Conservation (phyloP, 1,140 invertebrate species). For the Melipona quadrifasciata region DNA sequence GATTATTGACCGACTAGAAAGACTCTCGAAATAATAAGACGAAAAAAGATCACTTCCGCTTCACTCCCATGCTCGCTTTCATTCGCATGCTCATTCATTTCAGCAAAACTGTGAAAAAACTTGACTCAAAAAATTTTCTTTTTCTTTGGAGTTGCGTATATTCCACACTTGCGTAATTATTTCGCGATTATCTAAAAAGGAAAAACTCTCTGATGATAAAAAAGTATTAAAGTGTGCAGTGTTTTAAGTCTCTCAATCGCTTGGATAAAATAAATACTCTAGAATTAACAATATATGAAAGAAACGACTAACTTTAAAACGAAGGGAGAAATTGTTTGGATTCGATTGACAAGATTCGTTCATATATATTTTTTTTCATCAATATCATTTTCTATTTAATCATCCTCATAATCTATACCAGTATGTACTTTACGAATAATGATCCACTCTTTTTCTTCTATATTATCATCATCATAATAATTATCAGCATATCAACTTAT, state of each 20-base stretch:
- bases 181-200: not conserved
- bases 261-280: slow-evolving; percentile 19
- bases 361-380: slow-evolving; percentile 56
- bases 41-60: slow-evolving; percentile 1
- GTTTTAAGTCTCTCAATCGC: slow-evolving; percentile 65
- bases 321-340: slow-evolving; percentile 63
- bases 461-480: slow-evolving; percentile 73
- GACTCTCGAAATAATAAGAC: slow-evolving; percentile 16
- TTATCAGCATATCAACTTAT: slow-evolving; percentile 78
- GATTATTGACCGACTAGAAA: not conserved
- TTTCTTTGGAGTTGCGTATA: not conserved
- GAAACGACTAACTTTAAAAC: slow-evolving; percentile 40
- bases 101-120: too few relatives aligned
- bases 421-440: slow-evolving; percentile 77
- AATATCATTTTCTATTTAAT: slow-evolving; percentile 79
- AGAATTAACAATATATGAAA: slow-evolving; percentile 2
- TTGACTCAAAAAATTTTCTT: not conserved
- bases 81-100: slow-evolving; percentile 33
- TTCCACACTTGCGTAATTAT: slow-evolving; percentile 5
- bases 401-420: slow-evolving; percentile 76
- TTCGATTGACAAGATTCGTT: slow-evolving; percentile 65
- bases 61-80: slow-evolving; percentile 57
- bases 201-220: slow-evolving; percentile 4
- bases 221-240: slow-evolving; percentile 56
- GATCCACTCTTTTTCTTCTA: slow-evolving; percentile 73